These are phyloP conservation scores for Bellardia pandia DNA, from an alignment of 2,888 invertebrate genomes.

Conservation along the genomic window DNA sequence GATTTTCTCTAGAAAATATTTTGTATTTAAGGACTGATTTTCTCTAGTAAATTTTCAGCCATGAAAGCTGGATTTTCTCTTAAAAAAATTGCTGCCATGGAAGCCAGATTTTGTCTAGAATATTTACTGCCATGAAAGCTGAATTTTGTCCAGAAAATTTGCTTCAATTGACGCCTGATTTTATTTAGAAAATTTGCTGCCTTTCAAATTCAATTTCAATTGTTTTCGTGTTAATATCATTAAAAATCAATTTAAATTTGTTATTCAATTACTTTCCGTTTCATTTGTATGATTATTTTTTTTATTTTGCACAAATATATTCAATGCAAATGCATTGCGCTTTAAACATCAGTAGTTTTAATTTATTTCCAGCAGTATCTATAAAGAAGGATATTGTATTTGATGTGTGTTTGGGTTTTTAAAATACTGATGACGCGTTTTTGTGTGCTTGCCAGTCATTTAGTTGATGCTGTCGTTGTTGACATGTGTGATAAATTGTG, in stretches of 20 bases:
- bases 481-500: constrained; percentile 69
- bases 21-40: too few species aligned
- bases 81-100: too few species aligned
- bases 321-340: constrained; percentile 18
- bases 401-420: not conserved
- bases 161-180: not conserved
- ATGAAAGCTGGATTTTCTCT: not conserved
- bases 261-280: constrained; percentile 55
- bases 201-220: not conserved
- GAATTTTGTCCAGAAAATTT: too few species aligned
- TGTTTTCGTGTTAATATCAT: constrained; percentile 31
- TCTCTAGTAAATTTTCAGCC: too few species aligned
- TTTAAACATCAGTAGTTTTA: too few species aligned
- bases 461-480: constrained; percentile 30
- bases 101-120: not conserved
- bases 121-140: too few species aligned
- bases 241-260: constrained; percentile 59
- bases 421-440: constrained; percentile 34
- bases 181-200: not conserved
- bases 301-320: constrained; percentile 17
- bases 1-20: too few species aligned
- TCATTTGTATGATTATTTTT: not conserved
- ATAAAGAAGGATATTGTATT: too few species aligned
- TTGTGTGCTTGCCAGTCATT: constrained; percentile 21
- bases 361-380: not conserved